Base-by-base conservation (phyloP, 1,140 invertebrate species). In the Zaprionus ghesquierei region DNA sequence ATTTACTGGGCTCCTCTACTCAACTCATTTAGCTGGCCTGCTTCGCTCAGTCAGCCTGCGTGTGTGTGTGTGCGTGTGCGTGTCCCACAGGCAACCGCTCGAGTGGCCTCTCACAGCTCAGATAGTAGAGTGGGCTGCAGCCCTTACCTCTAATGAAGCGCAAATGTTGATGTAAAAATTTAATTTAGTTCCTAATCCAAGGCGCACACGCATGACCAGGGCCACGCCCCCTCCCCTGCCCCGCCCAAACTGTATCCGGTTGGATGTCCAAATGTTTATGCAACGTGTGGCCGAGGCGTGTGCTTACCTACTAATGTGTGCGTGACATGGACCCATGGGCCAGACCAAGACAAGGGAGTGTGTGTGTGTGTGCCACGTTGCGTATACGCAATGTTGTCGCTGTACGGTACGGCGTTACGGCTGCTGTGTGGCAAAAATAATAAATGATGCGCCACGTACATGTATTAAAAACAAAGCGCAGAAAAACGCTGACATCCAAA, bases 141-240 rank as follows among this genome's bases (percentile, higher is more conserved):
- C 44, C 60, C 64, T 77, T 70, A 55, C 56, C 71, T 77, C 82
- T 86, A 87, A 87, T 86, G 82, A 86, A 86, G 82, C 82, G 75
- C 84, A 86, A 86, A 86, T 86, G 82, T 82, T 86, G 82, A 81
- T 87, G 84, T 86, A 86, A 87, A 86, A 86, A 86, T 86, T 86
- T 86, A 86, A 86, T 86, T 86, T 86, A 87, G 82, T 87, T 86
- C 79, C 78, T 76, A 81, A 68, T 74, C 78, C 75, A 73, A 60
- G 66, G 44, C 69, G 66, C 81, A 85, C 80, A 85, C 77, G 75
- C 71, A 75, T 73, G 38, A 51, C 55, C 70, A 72, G 51, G 49
- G 44, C 63, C 46, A 44, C 33, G 15, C 44, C 31, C 54, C 63
- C 35, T 33, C 29, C 63, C 31, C 23, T 18, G 12, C 31, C 55